phyloP scores from a whole-genome alignment of 2,113 vertebrate species.

The Gnathonemus longibarbis region DNA sequence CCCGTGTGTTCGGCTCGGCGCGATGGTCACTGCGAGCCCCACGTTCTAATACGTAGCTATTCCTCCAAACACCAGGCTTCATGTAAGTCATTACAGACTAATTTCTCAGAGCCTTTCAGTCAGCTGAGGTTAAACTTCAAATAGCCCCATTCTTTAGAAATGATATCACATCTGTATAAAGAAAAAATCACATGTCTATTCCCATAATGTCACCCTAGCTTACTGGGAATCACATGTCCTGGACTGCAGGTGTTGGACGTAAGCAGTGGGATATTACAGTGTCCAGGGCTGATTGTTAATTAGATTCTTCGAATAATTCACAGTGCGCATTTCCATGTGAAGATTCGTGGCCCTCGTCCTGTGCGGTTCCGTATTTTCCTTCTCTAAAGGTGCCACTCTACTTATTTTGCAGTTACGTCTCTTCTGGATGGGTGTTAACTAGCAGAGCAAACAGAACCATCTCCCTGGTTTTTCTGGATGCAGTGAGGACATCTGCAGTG shows the following conservation, averaged over 20 bases:
- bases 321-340: neutral
- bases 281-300: neutral
- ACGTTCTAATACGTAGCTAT: neutral
- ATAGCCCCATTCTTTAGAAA: neutral
- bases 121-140: neutral
- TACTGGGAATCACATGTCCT: neutral
- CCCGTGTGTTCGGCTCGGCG: neutral
- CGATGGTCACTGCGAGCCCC: neutral
- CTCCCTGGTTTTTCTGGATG: neutral
- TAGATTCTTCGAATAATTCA: neutral
- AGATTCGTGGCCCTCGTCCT: neutral
- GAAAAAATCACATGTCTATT: neutral
- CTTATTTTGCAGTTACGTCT: neutral
- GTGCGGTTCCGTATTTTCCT: neutral
- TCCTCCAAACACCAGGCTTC: neutral
- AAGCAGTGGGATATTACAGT: neutral
- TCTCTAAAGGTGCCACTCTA: neutral
- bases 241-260: neutral
- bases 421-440: neutral
- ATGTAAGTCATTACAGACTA: neutral
- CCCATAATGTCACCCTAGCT: neutral
- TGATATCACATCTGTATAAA: neutral
- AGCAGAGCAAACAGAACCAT: neutral
- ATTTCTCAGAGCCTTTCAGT: neutral
- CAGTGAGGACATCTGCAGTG: neutral